phyloP scores from a whole-genome alignment of 2,113 vertebrate species.

The Calidris pygmaea region DNA sequence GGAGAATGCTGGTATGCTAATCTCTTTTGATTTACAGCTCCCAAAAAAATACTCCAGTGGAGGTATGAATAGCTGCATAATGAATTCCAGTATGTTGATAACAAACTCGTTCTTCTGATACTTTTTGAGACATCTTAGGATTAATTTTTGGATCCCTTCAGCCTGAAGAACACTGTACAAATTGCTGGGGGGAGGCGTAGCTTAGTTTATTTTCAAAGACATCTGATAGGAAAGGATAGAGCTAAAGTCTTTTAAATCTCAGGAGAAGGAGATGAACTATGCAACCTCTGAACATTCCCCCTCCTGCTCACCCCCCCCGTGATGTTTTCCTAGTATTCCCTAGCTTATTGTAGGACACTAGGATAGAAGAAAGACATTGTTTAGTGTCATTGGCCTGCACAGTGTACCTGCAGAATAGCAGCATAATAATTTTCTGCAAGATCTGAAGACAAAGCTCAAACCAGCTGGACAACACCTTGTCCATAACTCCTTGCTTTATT shows the following conservation, averaged over 20 bases:
- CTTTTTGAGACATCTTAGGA: not conserved
- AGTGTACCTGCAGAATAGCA: not conserved
- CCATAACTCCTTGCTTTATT: not conserved
- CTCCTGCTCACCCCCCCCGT: not conserved
- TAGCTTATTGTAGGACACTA: not conserved
- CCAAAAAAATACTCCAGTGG: not conserved
- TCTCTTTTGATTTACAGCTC: slow-evolving; percentile 9
- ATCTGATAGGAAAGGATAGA: not conserved
- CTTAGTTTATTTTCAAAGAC: not conserved
- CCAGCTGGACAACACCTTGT: not conserved
- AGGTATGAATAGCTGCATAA: not conserved
- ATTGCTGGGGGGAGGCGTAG: not conserved
- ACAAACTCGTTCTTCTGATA: not conserved
- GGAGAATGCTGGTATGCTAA: not conserved
- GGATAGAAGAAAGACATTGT: not conserved
- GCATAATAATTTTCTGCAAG: not conserved
- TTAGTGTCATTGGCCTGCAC: not conserved
- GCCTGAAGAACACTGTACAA: not conserved
- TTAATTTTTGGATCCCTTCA: not conserved
- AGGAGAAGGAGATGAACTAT: not conserved
- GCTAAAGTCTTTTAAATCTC: not conserved
- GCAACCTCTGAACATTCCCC: not conserved
- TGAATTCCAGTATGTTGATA: not conserved
- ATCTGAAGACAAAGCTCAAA: not conserved
- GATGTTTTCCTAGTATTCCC: not conserved